These are phyloP conservation scores for Temnothorax nylanderi DNA, from an alignment of 1,140 invertebrate genomes.

Conservation along the genomic window DNA sequence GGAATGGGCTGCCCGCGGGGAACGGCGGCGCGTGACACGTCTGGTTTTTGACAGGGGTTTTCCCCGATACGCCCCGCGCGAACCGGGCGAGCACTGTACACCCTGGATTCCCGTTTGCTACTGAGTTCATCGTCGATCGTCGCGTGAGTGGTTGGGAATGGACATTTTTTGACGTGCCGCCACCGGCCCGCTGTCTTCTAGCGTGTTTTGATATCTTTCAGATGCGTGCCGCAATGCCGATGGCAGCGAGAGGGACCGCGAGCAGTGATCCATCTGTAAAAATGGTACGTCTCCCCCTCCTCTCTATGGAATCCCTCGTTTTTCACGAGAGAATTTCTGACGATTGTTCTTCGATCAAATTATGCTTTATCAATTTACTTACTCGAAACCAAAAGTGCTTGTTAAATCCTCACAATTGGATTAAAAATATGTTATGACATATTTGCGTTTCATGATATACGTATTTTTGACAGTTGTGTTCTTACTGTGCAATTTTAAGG, in stretches of 20 bases:
- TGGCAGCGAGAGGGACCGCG: background rate
- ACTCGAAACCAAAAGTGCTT: background rate
- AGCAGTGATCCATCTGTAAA: constrained; percentile 29
- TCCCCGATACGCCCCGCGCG: background rate
- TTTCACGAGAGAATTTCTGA: background rate
- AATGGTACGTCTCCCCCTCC: constrained; percentile 14
- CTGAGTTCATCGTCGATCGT: constrained; percentile 21
- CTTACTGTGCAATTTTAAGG: background rate
- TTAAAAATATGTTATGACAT: background rate
- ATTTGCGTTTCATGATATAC: too few relatives aligned
- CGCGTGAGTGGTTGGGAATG: constrained; percentile 5
- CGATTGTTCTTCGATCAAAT: background rate
- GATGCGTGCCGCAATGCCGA: constrained; percentile 1
- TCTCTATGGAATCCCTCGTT: background rate
- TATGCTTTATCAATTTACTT: background rate
- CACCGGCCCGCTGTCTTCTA: background rate
- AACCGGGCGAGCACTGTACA: background rate
- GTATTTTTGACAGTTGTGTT: background rate
- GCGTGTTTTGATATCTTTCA: constrained; percentile 32
- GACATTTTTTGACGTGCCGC: background rate
- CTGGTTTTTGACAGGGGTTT: constrained; percentile 36
- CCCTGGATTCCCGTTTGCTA: background rate
- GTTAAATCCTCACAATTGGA: background rate
- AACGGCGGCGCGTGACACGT: background rate
- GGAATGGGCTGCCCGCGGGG: background rate